phyloP scores from a whole-genome alignment of 2,113 vertebrate genomes.

The Catharus fuscescens region DNA sequence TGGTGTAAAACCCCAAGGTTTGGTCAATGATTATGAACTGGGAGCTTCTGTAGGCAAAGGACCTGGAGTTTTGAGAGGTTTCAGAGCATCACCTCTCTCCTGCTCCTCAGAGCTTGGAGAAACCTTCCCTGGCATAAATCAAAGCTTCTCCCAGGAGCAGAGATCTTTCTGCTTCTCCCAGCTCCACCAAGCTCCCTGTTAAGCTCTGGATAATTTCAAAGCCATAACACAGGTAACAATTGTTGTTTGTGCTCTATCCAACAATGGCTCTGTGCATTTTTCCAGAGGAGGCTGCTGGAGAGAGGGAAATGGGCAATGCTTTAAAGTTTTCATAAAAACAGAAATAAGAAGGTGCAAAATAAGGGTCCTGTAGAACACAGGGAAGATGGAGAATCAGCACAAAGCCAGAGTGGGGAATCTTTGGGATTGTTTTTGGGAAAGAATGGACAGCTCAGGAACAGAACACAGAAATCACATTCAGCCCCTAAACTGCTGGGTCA shows the following conservation, averaged over 20 bases:
- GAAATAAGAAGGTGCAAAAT: not conserved
- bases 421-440: not conserved
- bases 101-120: not conserved
- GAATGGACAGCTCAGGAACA: not conserved
- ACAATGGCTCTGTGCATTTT: constrained; percentile 35
- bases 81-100: not conserved
- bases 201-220: not conserved
- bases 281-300: not conserved
- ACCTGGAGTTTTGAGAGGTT: not conserved
- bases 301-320: constrained; percentile 36
- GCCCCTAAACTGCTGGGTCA: not conserved
- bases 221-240: not conserved
- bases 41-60: not conserved
- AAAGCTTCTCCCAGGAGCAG: not conserved
- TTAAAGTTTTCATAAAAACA: constrained; percentile 62
- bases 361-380: not conserved
- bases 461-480: not conserved
- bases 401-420: not conserved
- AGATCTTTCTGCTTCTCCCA: not conserved
- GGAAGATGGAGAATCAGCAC: accelerated
- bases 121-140: not conserved
- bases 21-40: not conserved
- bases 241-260: constrained; percentile 27
- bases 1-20: not conserved
- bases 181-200: not conserved